Evolutionary conservation across 1,140 invertebrate genomes (phyloP).

Genomic region (Grapholita molesta): DNA sequence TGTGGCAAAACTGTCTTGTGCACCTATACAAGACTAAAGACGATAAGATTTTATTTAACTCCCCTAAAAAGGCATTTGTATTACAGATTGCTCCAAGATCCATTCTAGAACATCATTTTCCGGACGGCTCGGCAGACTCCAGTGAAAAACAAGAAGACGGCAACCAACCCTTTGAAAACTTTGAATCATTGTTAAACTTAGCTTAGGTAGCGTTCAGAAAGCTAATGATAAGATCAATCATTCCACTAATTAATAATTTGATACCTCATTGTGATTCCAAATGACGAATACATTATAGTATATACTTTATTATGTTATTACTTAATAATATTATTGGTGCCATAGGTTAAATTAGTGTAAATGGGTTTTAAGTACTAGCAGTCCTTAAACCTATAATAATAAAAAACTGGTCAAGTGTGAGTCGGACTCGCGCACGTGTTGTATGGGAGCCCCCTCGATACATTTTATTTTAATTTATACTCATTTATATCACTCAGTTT

Average conservation of each 20-base stretch:
- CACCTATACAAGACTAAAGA: no score
- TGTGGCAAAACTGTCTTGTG: no score
- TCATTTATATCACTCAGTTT: no score
- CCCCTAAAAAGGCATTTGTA: conserved; percentile 17
- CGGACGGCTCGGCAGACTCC: background rate
- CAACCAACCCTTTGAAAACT: background rate
- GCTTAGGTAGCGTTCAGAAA: background rate
- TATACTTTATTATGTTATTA: no score
- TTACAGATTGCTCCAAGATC: conserved; percentile 49
- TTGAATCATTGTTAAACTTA: background rate
- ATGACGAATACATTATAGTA: background rate
- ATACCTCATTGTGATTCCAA: conserved; percentile 2
- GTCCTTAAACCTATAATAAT: no score
- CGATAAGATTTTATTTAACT: no score
- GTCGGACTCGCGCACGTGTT: no score
- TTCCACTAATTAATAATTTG: conserved; percentile 7
- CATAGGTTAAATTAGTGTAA: background rate
- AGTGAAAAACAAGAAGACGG: background rate
- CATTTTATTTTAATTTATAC: no score
- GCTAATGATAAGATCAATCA: background rate
- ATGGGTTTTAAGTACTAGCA: no score
- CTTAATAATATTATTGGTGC: background rate
- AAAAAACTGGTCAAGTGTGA: no score
- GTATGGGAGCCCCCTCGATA: no score
- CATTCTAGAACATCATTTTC: conserved; percentile 36